Evolutionary conservation across 2,888 invertebrate genomes (phyloP), one percentile per base, ranked within the genome.

Genomic region (Dendrolimus pini): DNA sequence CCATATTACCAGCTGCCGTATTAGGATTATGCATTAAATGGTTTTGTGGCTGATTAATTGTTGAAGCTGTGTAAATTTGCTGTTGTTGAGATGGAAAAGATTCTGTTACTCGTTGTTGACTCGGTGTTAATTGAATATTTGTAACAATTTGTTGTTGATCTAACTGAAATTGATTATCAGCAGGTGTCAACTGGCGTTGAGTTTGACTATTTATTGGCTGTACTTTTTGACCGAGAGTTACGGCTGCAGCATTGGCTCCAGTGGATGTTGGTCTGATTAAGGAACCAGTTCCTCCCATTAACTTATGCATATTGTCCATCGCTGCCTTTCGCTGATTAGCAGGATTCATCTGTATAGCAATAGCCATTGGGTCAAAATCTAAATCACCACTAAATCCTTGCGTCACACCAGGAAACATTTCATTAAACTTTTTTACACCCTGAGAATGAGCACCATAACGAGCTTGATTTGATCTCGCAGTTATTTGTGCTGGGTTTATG

Each of bases 341-440:
- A 55, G 89, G 89, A 68, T 89, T 89, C 88, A 90, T 88, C 70
- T 89, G 88, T 65, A 89, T 77, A 9, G 90, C 90, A 61, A 90
- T 83, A 52, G 82, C 74, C 89, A 90, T 90, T 2, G 90, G 89
- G 68, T 90, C 89, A 60, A 87, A 89, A 47, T 83, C 83, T 58
- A 89, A 72, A 60, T 87, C 82, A 18, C 77, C 79, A 12, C 70
- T 72, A 30, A 69, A 42, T 14, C 72, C 80, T 65, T 81, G 75
- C 73, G 76, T 79, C 9, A 85, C 79, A 18, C 85, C 88, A 52
- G 90, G 88, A 61, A 89, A 89, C 82, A 88, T 85, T 68, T 87
- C 78, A 57, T 87, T 83, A 60, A 89, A 90, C 62, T 86, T 89
- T 30, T 71, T 65, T 9, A 89, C 71, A 14, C 87, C 85, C 60